A percentile compares a stretch with the other conserved stretches of the same genome.
These are phyloP conservation scores for Cassiopea andromeda DNA, from an alignment of 30 jellyfish, hydroid and myxozoan genomes.

Conservation along the genomic window DNA sequence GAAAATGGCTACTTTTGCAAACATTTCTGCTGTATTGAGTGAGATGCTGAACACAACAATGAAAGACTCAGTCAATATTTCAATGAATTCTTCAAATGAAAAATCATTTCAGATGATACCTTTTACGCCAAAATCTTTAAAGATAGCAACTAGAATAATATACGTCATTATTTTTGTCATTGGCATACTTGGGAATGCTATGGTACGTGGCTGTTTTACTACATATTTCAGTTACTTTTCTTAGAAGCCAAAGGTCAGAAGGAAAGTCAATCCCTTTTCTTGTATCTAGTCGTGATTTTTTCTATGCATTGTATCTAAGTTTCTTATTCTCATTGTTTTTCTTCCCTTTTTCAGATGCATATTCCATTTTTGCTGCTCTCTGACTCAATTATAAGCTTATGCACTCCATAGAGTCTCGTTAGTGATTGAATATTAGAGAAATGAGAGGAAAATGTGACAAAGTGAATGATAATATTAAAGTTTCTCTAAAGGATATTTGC, in stretches of 20 bases:
- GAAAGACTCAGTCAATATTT: not conserved
- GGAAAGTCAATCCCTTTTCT: not conserved
- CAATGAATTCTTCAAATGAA: not conserved
- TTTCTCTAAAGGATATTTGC: too few species aligned
- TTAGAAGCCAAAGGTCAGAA: too few species aligned
- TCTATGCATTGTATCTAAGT: too few species aligned
- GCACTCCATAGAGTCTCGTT: too few species aligned
- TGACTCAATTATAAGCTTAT: too few species aligned
- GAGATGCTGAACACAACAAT: not conserved
- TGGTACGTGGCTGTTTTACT: conserved; percentile 21
- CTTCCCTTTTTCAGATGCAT: too few species aligned
- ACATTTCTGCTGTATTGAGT: not conserved
- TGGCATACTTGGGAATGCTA: conserved; percentile 81
- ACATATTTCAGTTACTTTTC: not conserved
- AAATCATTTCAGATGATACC: not conserved
- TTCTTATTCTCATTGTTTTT: too few species aligned
- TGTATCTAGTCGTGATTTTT: not conserved
- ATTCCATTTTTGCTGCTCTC: too few species aligned
- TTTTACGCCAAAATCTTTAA: conserved; percentile 36
- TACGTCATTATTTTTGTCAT: conserved; percentile 54
- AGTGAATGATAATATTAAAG: too few species aligned
- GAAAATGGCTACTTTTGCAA: not conserved
- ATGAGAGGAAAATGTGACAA: too few species aligned
- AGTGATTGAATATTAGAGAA: too few species aligned
- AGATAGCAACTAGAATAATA: conserved; percentile 45